These are phyloP conservation scores for Artibeus lituratus DNA, from an alignment of 2,797 vertebrate genomes.

Conservation along the genomic window DNA sequence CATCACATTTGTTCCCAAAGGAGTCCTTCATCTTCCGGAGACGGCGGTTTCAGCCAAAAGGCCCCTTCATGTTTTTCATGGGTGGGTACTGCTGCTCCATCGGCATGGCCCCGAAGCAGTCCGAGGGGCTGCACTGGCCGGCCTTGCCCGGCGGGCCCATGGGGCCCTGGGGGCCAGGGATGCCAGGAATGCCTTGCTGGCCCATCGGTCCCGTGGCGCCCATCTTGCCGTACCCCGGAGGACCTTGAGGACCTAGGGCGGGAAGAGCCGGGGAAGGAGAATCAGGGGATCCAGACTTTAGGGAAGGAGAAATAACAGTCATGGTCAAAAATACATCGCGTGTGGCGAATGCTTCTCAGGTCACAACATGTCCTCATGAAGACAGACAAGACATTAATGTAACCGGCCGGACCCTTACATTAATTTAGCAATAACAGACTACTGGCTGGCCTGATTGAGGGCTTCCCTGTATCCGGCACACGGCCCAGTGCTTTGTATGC, in stretches of 20 bases:
- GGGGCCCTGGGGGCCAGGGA: conserved; percentile 89
- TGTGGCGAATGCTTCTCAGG: background rate
- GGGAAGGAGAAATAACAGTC: background rate
- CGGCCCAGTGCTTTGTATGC: background rate
- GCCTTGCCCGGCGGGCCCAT: conserved; percentile 89
- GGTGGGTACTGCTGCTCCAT: conserved; percentile 89
- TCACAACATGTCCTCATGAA: background rate
- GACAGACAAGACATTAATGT: background rate
- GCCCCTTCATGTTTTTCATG: conserved; percentile 93
- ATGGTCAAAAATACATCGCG: background rate
- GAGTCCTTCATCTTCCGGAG: conserved; percentile 48
- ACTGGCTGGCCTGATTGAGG: background rate
- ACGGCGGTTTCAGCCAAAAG: conserved; percentile 81
- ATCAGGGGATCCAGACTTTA: conserved; percentile 22
- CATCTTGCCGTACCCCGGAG: conserved; percentile 94
- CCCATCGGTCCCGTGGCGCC: conserved; percentile 92
- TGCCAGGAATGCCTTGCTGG: conserved; percentile 95
- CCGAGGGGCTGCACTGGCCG: conserved; percentile 92
- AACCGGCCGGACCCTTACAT: background rate
- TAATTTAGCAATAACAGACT: background rate
- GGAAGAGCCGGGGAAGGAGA: background rate
- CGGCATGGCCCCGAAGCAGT: conserved; percentile 90
- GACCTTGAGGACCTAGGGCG: conserved; percentile 90
- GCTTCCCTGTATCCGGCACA: background rate
- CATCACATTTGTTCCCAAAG: conserved; percentile 52